Base-by-base conservation (phyloP, 2,797 vertebrate species). In the Helarctos malayanus region DNA sequence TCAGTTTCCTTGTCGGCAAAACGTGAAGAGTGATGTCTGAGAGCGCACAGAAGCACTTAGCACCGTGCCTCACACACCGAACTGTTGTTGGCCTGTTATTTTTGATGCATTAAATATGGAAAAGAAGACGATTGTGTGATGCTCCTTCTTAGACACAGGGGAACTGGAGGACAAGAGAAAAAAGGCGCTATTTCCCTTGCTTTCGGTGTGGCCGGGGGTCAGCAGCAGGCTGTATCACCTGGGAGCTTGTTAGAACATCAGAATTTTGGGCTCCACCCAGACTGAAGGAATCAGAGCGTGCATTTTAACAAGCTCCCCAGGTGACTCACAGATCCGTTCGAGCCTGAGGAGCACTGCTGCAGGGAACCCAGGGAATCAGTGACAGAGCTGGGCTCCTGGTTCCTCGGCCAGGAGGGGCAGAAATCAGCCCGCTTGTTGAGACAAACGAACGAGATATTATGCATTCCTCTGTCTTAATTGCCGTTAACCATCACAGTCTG, bases 191-290 rank as follows among this genome's bases (percentile, higher is more conserved):
- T 90, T 96, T 87, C 23, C 47, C 27, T 80, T 52, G 38, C 79
- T 95, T 27, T 81, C n/a, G 1, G 47, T 7, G 54, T 91, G 95
- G 29, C 14, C 1, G 0, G 35, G 59, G 49, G 25, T n/a, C 7
- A 18, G 61, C 71, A 7, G 71, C 38, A 69, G 23, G 41, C 29
- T 16, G 38, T 23, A 29, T 75, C 88, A 63, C 84, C 41, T 59
- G 90, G 81, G 78, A 96, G 91, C 88, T 92, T 85, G 91, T 94
- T 94, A 96, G 73, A 95, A 9, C 59, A 23, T 59, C 25, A 81
- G 71, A 38, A 80, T 41, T 35, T n/a, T 1, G 56, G 57, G 69
- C 14, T 71, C 83, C 25, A 18, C 71, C 86, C 89, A 88, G 89
- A 63, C 57, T 57, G 3, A 9, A 49, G 76, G 57, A 92, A 84